Conservation (phyloP, 2,797 vertebrate genomes). For the Limnodromus scolopaceus region DNA sequence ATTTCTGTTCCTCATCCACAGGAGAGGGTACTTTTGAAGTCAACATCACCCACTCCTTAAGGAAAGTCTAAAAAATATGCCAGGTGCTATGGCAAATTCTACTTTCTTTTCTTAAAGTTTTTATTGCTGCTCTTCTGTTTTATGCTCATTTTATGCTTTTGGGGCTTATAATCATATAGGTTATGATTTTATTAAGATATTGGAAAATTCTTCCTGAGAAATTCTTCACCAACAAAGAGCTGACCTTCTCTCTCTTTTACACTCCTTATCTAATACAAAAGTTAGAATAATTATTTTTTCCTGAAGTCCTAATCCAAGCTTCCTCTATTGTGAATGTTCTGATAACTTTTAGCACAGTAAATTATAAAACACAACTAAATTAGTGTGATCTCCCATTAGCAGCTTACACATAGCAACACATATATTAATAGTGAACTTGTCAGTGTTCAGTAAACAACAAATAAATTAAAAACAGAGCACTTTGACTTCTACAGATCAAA, state of each 20-base stretch:
- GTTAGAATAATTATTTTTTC: not conserved
- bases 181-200: not conserved
- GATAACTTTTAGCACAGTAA: not conserved
- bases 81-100: not conserved
- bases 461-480: not conserved
- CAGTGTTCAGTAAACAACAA: slow-evolving; percentile 22
- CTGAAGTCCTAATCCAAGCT: not conserved
- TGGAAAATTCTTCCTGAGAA: not conserved
- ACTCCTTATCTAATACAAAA: not conserved
- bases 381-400: not conserved
- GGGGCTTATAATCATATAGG: not conserved
- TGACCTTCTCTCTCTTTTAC: not conserved
- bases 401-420: not conserved
- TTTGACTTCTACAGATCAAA: slow-evolving; percentile 17
- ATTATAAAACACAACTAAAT: not conserved
- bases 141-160: not conserved
- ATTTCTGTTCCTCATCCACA: not conserved
- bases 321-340: not conserved
- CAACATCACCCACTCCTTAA: not conserved
- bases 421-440: not conserved
- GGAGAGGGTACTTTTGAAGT: not conserved
- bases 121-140: not conserved
- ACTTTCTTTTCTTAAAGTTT: not conserved
- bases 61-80: not conserved
- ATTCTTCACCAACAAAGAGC: not conserved